A percentile compares a stretch with the other conserved stretches of the same genome.
Conservation (phyloP, 1,140 invertebrate species). For the Papilio xuthus region DNA sequence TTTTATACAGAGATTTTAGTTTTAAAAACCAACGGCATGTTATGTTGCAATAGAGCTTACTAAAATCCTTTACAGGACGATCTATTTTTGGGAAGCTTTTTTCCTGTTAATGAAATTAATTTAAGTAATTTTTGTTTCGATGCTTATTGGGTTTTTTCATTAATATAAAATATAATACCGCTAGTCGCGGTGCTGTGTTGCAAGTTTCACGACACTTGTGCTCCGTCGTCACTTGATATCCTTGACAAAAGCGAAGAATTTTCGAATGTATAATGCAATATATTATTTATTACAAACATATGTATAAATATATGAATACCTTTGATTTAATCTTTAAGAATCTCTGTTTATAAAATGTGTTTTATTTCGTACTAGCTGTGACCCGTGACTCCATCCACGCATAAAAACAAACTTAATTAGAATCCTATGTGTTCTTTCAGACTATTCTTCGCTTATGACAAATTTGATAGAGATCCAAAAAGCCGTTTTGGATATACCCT, state of each 20-base stretch:
- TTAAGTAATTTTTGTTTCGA: too few species aligned
- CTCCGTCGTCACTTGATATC: constrained; percentile 30
- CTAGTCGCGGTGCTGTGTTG: not conserved
- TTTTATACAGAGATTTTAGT: too few species aligned
- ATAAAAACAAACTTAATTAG: too few species aligned
- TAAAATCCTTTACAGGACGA: not conserved
- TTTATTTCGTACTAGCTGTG: too few species aligned
- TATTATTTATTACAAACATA: constrained; percentile 17
- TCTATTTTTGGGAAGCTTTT: not conserved
- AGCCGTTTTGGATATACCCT: too few species aligned
- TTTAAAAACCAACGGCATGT: too few species aligned
- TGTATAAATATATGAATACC: constrained; percentile 12
- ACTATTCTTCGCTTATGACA: too few species aligned
- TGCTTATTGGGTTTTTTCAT: not conserved
- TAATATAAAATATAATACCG: not conserved
- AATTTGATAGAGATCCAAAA: too few species aligned
- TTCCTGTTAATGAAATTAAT: not conserved
- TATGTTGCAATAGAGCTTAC: not conserved
- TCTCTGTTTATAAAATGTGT: too few species aligned
- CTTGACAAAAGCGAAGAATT: constrained; percentile 37
- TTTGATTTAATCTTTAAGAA: not conserved
- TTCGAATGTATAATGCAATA: constrained; percentile 27
- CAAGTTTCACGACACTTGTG: constrained; percentile 27
- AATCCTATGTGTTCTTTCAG: too few species aligned
- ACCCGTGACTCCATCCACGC: too few species aligned